Evolutionary conservation across 2,113 vertebrate genomes (phyloP).

Genomic region (Lethenteron camtschaticum): DNA sequence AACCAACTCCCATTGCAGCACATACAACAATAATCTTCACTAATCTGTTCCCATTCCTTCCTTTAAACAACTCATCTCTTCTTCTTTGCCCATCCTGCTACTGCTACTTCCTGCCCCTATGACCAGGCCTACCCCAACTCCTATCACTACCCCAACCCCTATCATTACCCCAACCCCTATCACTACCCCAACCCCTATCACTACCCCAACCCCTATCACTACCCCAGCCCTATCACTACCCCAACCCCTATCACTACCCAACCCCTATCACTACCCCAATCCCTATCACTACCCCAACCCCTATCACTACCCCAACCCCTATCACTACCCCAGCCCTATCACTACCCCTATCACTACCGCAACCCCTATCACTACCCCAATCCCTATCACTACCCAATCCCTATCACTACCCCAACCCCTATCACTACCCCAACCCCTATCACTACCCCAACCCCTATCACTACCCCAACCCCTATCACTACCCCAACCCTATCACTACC

Average conservation of each 20-base stretch:
- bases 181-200: background rate
- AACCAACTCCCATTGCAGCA: too few species aligned
- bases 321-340: background rate
- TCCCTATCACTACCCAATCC: background rate
- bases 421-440: background rate
- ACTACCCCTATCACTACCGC: background rate
- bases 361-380: background rate
- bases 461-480: background rate
- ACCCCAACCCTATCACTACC: background rate
- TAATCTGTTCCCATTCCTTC: too few species aligned
- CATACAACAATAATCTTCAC: too few species aligned
- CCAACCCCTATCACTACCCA: background rate
- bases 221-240: background rate
- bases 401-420: background rate
- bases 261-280: background rate
- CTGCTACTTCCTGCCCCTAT: too few species aligned
- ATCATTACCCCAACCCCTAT: background rate
- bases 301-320: background rate
- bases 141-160: background rate
- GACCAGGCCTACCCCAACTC: background rate
- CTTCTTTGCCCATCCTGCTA: too few species aligned
- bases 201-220: too few species aligned
- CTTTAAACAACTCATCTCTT: too few species aligned
- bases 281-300: background rate
- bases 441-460: background rate